Evolutionary conservation across 2,113 vertebrate species (phyloP).

Genomic region (Hylia prasina): DNA sequence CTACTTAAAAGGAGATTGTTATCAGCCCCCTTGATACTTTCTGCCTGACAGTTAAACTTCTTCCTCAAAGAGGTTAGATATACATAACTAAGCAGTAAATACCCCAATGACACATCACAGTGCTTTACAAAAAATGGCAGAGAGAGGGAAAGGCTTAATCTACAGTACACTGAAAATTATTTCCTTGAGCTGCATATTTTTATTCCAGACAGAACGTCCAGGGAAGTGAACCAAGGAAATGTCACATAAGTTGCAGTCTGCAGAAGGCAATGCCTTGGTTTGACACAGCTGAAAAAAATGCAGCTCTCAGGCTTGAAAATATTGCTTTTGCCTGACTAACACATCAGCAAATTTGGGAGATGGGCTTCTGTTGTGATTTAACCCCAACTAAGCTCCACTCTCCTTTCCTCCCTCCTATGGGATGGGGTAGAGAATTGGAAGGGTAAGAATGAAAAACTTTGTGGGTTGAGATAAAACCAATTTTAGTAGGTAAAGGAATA

Average conservation of each 20-base stretch:
- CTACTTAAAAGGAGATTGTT: slow-evolving; percentile 57
- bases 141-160: slow-evolving; percentile 6
- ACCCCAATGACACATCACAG: slow-evolving; percentile 22
- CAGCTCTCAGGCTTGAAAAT: not conserved
- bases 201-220: not conserved
- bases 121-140: not conserved
- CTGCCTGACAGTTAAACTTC: slow-evolving; percentile 50
- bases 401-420: not conserved
- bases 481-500: not conserved
- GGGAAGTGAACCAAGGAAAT: not conserved
- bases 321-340: not conserved
- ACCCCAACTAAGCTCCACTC: not conserved
- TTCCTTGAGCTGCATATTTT: not conserved
- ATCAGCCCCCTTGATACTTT: slow-evolving; percentile 45
- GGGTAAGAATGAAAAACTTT: not conserved
- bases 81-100: slow-evolving; percentile 52
- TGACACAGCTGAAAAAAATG: not conserved
- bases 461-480: not conserved
- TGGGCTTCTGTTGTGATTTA: not conserved
- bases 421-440: not conserved
- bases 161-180: not conserved
- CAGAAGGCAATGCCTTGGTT: not conserved
- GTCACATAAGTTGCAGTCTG: not conserved
- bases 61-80: slow-evolving; percentile 58
- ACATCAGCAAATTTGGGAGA: not conserved